Evolutionary conservation across 1,140 invertebrate genomes (phyloP).

Genomic region (Diabrotica virgifera): DNA sequence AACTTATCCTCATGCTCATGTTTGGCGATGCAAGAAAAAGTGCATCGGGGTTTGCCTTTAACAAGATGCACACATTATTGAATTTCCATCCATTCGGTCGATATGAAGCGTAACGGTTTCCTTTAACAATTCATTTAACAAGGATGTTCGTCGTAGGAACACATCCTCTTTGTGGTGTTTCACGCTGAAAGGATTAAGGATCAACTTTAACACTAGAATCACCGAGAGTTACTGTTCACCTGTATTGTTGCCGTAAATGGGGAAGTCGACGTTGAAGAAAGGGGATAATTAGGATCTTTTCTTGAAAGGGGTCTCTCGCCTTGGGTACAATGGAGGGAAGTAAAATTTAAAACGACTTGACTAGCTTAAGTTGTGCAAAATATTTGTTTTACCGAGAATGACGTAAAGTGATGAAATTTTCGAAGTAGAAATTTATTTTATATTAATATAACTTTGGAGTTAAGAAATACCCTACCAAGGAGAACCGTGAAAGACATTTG

Average conservation of each 20-base stretch:
- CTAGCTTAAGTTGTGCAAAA: not conserved
- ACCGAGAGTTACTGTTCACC: conserved; percentile 11
- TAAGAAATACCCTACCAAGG: too few relatives aligned
- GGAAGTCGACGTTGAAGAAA: conserved; percentile 20
- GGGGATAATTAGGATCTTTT: conserved; percentile 22
- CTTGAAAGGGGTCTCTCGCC: not conserved
- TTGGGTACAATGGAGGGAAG: not conserved
- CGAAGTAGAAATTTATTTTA: too few relatives aligned
- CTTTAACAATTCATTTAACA: conserved; percentile 12
- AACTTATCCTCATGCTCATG: too few relatives aligned
- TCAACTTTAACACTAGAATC: conserved; percentile 20
- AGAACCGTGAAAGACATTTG: too few relatives aligned
- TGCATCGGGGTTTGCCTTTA: too few relatives aligned
- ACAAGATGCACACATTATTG: not conserved
- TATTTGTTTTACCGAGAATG: too few relatives aligned
- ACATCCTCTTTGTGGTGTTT: conserved; percentile 11
- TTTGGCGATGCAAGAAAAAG: too few relatives aligned
- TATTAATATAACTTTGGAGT: too few relatives aligned
- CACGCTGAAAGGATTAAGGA: conserved; percentile 9
- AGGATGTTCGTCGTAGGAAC: not conserved
- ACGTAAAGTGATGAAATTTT: too few relatives aligned
- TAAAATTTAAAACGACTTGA: not conserved
- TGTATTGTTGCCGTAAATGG: conserved; percentile 22
- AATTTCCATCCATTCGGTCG: not conserved
- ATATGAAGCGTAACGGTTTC: not conserved